Conservation (phyloP, 2,888 invertebrate species). For the Ichneumoninae sp. region DNA sequence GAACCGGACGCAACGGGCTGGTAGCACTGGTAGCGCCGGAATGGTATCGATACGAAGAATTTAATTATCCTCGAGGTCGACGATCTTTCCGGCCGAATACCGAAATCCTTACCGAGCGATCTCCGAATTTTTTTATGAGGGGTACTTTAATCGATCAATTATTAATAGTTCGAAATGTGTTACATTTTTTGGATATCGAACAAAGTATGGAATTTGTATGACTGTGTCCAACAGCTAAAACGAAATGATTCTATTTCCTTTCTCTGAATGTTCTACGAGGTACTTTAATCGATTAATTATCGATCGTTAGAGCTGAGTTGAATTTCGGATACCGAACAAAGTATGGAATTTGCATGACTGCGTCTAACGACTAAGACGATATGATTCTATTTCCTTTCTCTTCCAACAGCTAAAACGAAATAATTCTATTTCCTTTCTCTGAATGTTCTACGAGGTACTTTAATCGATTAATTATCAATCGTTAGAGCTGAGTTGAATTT, state of each 20-base stretch:
- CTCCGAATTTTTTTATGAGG: background rate
- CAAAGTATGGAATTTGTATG: background rate
- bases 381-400: background rate
- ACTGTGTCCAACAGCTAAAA: background rate
- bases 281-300: background rate
- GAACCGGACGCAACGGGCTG: background rate
- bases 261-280: background rate
- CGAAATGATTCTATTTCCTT: background rate
- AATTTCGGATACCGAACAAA: background rate
- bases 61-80: background rate
- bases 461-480: background rate
- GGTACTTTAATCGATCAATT: background rate
- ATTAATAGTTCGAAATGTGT: background rate
- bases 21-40: background rate
- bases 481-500: background rate
- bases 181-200: background rate
- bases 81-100: background rate
- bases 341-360: background rate
- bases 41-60: background rate
- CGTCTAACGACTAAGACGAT: background rate
- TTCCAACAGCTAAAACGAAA: background rate
- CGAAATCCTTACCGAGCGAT: background rate
- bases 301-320: background rate
- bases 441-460: background rate
- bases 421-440: background rate